These are phyloP conservation scores for Oncorhynchus clarkii DNA, from an alignment of 2,113 vertebrate species.

Conservation along the genomic window DNA sequence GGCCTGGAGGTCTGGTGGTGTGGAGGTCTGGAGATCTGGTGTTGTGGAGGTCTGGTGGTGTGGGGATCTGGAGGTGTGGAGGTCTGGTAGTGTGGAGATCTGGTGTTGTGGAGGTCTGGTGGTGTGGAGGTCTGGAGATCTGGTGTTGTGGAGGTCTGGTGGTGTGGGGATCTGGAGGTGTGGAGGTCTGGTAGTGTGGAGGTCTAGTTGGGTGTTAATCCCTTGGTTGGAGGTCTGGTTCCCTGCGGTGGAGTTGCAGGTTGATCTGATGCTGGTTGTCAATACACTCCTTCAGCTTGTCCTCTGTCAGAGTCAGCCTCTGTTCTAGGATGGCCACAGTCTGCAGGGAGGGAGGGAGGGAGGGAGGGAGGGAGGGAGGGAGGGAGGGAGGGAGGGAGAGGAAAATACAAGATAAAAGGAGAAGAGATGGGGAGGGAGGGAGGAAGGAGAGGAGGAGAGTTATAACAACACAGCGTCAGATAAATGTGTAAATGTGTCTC, in stretches of 20 bases:
- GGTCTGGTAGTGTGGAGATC: no score
- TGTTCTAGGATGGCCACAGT: constrained; percentile 67
- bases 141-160: no score
- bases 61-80: no score
- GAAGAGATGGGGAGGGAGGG: not conserved
- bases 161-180: no score
- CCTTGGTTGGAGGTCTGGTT: not conserved
- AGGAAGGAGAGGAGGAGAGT: not conserved
- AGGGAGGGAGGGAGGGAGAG: not conserved
- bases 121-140: no score
- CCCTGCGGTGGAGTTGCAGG: constrained; percentile 51
- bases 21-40: no score
- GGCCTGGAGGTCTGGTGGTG: no score
- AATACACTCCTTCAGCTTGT: constrained; percentile 84
- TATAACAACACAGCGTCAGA: constrained; percentile 33
- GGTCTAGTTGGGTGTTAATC: no score
- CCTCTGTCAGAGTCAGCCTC: constrained; percentile 82
- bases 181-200: no score
- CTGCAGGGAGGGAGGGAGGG: not conserved
- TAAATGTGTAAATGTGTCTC: constrained; percentile 42
- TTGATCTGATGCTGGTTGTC: constrained; percentile 79
- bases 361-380: not conserved
- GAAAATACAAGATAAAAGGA: not conserved
- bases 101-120: no score
- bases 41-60: no score